These are phyloP conservation scores for Luehdorfia chinensis DNA, from an alignment of 1,140 invertebrate species.

Conservation along the genomic window DNA sequence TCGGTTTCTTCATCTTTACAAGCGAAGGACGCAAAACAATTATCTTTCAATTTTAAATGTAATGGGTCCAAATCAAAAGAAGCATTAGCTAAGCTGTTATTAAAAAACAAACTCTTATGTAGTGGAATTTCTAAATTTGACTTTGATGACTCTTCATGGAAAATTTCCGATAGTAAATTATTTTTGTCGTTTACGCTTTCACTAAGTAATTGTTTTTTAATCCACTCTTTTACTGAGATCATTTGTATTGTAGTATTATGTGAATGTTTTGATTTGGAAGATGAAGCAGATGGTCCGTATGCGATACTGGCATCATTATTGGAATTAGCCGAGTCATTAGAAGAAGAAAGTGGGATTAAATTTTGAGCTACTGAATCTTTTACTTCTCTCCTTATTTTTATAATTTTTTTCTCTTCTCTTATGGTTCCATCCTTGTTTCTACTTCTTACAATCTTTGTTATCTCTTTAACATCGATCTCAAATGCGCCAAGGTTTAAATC, in stretches of 20 bases:
- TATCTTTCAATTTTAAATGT: background rate
- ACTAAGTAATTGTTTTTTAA: too few relatives aligned
- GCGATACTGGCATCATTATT: background rate
- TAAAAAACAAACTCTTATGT: background rate
- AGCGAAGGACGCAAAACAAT: background rate
- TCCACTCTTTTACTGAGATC: background rate
- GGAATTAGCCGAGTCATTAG: slow-evolving; percentile 14
- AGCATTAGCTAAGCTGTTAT: background rate
- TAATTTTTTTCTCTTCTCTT: slow-evolving; percentile 39
- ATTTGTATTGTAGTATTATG: slow-evolving; percentile 4
- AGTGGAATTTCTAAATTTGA: background rate
- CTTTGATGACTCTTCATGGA: background rate
- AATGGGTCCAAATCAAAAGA: background rate
- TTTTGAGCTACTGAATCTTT: slow-evolving; percentile 24
- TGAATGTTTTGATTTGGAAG: slow-evolving; percentile 5
- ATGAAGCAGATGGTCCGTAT: slow-evolving; percentile 1
- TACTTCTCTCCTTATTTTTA: slow-evolving; percentile 39
- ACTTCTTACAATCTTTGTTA: slow-evolving; percentile 37
- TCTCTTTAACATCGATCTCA: slow-evolving; percentile 44
- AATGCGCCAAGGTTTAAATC: slow-evolving; percentile 36
- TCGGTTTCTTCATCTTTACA: background rate
- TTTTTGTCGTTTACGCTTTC: too few relatives aligned
- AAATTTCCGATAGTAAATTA: too few relatives aligned
- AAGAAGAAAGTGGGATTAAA: slow-evolving; percentile 14
- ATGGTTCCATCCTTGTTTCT: slow-evolving; percentile 45